A percentile compares a stretch with the other conserved stretches of the same genome.
Evolutionary conservation across 2,113 vertebrate species (phyloP).

Genomic region (Oncorhynchus kisutch): DNA sequence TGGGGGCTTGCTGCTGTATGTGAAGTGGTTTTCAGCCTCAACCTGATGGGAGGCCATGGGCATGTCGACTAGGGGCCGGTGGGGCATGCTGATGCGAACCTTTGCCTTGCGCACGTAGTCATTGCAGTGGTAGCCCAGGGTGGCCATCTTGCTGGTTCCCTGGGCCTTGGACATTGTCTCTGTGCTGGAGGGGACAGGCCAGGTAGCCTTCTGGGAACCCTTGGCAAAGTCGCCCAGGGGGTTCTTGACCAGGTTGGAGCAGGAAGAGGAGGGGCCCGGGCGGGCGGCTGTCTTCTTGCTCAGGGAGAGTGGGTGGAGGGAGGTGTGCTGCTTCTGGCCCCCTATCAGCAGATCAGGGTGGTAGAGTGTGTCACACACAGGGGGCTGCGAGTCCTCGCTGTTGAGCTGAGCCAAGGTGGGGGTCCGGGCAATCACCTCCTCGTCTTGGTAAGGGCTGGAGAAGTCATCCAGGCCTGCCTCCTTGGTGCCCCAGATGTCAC

Average conservation of each 20-base stretch:
- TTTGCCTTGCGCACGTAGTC: slow-evolving; percentile 97
- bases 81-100: slow-evolving; percentile 83
- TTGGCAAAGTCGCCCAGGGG: slow-evolving; percentile 83
- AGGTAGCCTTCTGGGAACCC: slow-evolving; percentile 86
- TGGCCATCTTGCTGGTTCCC: slow-evolving; percentile 56
- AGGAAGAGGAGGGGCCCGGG: slow-evolving; percentile 72
- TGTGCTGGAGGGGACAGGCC: slow-evolving; percentile 85
- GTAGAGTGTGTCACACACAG: slow-evolving; percentile 88
- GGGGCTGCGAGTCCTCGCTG: slow-evolving; percentile 95
- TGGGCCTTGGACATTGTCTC: slow-evolving; percentile 88
- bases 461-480: slow-evolving; percentile 97
- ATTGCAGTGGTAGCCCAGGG: slow-evolving; percentile 72
- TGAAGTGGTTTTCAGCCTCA: slow-evolving; percentile 41
- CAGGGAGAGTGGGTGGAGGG: slow-evolving; percentile 69
- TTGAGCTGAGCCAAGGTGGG: slow-evolving; percentile 97
- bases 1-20: slow-evolving; percentile 49
- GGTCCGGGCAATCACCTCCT: slow-evolving; percentile 94
- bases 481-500: slow-evolving; percentile 99
- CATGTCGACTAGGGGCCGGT: slow-evolving; percentile 46
- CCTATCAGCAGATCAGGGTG: slow-evolving; percentile 79
- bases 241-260: slow-evolving; percentile 76
- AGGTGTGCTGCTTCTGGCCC: no score
- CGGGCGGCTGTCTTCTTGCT: slow-evolving; percentile 79
- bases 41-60: slow-evolving; percentile 24
- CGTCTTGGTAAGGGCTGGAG: slow-evolving; percentile 97